phyloP scores from a whole-genome alignment of 2,797 vertebrate genomes.

The Chelonia mydas region DNA sequence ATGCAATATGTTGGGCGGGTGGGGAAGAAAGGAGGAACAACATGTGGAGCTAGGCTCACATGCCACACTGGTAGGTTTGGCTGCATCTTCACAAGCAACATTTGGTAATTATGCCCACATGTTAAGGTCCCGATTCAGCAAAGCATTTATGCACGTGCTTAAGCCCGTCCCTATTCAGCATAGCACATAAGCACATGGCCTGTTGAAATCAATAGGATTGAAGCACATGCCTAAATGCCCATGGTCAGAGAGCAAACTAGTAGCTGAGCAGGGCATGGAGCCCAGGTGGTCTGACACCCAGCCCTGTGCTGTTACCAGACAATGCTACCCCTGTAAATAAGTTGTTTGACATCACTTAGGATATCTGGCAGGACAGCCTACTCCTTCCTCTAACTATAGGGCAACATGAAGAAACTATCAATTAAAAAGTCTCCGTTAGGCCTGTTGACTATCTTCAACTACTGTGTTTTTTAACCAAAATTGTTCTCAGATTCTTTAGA shows the following conservation, averaged over 20 bases:
- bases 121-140: not conserved
- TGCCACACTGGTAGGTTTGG: not conserved
- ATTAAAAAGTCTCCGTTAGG: not conserved
- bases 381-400: not conserved
- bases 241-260: not conserved
- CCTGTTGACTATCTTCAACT: not conserved
- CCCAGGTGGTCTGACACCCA: not conserved
- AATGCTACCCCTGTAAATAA: not conserved
- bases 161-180: not conserved
- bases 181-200: not conserved
- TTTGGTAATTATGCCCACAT: not conserved
- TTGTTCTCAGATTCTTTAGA: not conserved
- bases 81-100: not conserved
- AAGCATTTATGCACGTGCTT: not conserved
- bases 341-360: not conserved
- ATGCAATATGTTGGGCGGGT: not conserved
- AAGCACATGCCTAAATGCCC: not conserved
- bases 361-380: not conserved
- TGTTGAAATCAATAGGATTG: not conserved
- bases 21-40: not conserved
- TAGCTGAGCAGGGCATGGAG: not conserved
- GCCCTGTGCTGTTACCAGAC: not conserved
- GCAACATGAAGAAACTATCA: not conserved
- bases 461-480: not conserved
- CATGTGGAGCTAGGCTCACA: not conserved